phyloP scores from a whole-genome alignment of 2,888 invertebrate species.

The Volucella inanis region DNA sequence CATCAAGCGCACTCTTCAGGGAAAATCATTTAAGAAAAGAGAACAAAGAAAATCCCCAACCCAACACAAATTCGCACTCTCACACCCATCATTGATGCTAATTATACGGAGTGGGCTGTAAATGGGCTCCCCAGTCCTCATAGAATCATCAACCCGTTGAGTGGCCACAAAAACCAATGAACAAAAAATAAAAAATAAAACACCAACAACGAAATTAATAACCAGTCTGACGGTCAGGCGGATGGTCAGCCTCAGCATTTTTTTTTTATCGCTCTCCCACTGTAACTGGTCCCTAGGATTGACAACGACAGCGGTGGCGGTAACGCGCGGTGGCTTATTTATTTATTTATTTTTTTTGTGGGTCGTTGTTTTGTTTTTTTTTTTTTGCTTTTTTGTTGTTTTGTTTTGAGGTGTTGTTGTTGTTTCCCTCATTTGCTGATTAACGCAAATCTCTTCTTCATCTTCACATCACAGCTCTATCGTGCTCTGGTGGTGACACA shows the following conservation, averaged over 20 bases:
- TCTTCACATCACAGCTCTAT: constrained; percentile 56
- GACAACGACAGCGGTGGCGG: constrained; percentile 37
- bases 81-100: constrained; percentile 60
- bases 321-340: constrained; percentile 39
- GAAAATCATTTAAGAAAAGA: constrained; percentile 31
- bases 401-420: constrained; percentile 29
- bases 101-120: constrained; percentile 72
- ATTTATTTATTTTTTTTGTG: constrained; percentile 29
- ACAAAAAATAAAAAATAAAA: constrained; percentile 49
- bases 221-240: constrained; percentile 57
- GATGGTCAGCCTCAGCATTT: constrained; percentile 52
- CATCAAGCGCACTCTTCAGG: constrained; percentile 27
- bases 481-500: constrained; percentile 65
- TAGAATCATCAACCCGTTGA: constrained; percentile 55
- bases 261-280: constrained; percentile 53
- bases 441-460: constrained; percentile 70
- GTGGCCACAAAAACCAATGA: constrained; percentile 65
- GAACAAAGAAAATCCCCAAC: constrained; percentile 29
- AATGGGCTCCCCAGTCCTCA: constrained; percentile 67
- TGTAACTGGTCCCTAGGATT: constrained; percentile 53
- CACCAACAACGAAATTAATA: constrained; percentile 37
- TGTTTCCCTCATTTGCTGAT: constrained; percentile 69
- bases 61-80: constrained; percentile 55
- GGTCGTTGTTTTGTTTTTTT: constrained; percentile 41
- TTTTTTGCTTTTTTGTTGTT: constrained; percentile 24